phyloP scores from a whole-genome alignment of 2,888 invertebrate genomes.

The Drosophila greeni region DNA sequence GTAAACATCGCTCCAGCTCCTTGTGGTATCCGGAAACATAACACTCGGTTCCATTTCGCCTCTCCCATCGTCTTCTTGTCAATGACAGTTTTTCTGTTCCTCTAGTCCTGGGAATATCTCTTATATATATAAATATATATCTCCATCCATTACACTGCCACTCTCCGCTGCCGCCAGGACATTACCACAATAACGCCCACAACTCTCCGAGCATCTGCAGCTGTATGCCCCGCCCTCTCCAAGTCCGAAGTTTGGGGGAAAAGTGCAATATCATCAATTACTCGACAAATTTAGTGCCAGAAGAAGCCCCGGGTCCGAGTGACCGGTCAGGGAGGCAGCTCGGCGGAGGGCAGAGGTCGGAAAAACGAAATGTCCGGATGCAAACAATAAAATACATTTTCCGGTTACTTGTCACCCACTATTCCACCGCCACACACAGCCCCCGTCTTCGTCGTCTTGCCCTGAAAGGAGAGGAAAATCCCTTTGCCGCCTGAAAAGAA shows the following conservation, averaged over 20 bases:
- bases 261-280: constrained; percentile 74
- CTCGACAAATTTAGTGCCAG: constrained; percentile 68
- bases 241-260: constrained; percentile 17
- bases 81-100: constrained; percentile 17
- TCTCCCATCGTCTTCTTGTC: constrained; percentile 7
- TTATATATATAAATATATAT: constrained; percentile 14
- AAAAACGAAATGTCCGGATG: constrained; percentile 72
- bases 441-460: constrained; percentile 15
- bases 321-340: constrained; percentile 17
- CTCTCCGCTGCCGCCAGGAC: constrained; percentile 39
- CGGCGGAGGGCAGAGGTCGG: constrained; percentile 33
- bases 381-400: constrained; percentile 78
- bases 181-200: constrained; percentile 45
- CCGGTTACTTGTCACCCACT: constrained; percentile 77
- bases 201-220: constrained; percentile 37
- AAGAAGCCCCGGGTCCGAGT: constrained; percentile 12
- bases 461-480: constrained; percentile 37
- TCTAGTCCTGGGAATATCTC: constrained; percentile 3
- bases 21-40: background rate
- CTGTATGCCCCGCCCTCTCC: constrained; percentile 4
- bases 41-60: background rate
- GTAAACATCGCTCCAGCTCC: background rate
- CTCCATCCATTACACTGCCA: constrained; percentile 40
- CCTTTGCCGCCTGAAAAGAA: constrained; percentile 44
- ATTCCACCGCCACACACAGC: constrained; percentile 47